A percentile compares a stretch with the other conserved stretches of the same genome.
Conservation (phyloP, 64 coral and sea anemone species). For the Actinia equina region DNA sequence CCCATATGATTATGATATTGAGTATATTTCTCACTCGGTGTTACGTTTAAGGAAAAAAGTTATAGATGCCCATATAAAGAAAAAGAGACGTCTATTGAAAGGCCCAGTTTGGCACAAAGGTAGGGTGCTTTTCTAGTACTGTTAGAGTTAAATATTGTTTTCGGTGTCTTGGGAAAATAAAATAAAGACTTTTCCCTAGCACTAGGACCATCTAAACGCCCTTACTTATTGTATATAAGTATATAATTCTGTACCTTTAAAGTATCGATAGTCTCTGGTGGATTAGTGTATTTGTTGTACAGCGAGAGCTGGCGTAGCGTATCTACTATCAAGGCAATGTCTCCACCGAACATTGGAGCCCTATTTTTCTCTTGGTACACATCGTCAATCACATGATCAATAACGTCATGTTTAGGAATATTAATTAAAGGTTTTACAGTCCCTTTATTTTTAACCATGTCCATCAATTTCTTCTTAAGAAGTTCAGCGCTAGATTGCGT, state of each 20-base stretch:
- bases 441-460: background rate
- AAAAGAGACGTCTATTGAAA: too few species aligned
- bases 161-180: too few species aligned
- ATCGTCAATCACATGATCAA: background rate
- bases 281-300: constrained; percentile 12
- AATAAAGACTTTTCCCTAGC: too few species aligned
- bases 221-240: too few species aligned
- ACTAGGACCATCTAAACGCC: too few species aligned
- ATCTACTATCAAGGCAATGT: constrained; percentile 37
- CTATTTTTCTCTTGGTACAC: constrained; percentile 17
- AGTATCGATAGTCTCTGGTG: constrained; percentile 21
- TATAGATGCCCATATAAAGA: too few species aligned
- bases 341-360: constrained; percentile 56
- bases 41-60: too few species aligned
- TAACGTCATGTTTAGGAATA: background rate
- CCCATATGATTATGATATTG: too few species aligned
- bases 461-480: constrained; percentile 1
- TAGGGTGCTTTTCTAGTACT: background rate
- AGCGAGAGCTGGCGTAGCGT: constrained; percentile 12
- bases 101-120: too few species aligned
- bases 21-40: too few species aligned
- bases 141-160: too few species aligned
- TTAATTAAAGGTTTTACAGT: background rate
- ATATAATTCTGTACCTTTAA: background rate
- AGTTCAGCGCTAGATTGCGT: background rate